Evolutionary conservation across 2,888 invertebrate genomes (phyloP), one percentile per base, ranked within the genome.

Genomic region (Ecliptopera silaceata): DNA sequence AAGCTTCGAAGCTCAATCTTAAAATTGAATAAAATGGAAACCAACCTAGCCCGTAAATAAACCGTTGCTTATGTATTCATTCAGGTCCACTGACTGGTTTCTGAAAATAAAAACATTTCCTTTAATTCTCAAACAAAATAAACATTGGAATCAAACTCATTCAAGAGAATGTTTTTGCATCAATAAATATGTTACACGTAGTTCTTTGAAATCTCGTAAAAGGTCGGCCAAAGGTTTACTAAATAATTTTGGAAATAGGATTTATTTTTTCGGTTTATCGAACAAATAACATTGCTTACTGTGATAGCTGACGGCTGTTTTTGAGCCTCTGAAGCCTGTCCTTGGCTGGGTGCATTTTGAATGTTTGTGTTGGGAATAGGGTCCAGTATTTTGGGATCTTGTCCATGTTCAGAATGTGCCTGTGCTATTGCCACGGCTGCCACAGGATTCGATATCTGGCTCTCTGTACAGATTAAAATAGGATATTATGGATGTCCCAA

Each of bases 51-150:
- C n/a, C 10, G 15, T 36, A 8, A 15, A 36, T 36, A 15, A 36
- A 49, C 45, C 31, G 11, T 45, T 44, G 51, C 13, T 11, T n/a
- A 32, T 18, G 11, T 38, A 53, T 54, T 71, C 62, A 73, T 46
- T 71, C 60, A 15, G 70, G 66, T 3, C 61, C 65, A 1, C 54
- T 46, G 34, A 64, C 61, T 17, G 77, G 71, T 73, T 78, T 79
- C 74, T 79, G 76, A n/a, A 71, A 73, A 60, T 22, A 56, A 59
- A 55, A 18, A 46, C 26, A 46, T 44, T 17, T 47, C n/a, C 44
- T 12, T 36, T 41, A 48, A 36, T 26, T 18, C 41, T 32, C 34
- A 50, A n/a, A 41, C 34, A 36, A n/a, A 34, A 43, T 20, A 13
- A 15, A 11, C n/a, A 41, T 46, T 20, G 38, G n/a, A 4, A 32